phyloP scores from a whole-genome alignment of 2,888 invertebrate genomes.

The Rhaphigaster nebulosa region DNA sequence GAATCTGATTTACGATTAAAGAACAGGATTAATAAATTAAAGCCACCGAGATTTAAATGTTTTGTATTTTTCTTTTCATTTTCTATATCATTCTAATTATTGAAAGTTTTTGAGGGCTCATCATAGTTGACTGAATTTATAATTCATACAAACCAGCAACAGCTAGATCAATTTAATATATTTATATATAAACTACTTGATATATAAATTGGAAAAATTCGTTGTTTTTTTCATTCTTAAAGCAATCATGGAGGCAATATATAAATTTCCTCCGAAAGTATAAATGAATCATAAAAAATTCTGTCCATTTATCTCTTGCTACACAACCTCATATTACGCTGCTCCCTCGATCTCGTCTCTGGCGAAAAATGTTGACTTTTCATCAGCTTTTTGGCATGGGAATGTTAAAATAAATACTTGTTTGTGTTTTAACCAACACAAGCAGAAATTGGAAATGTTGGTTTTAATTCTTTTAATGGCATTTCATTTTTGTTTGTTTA shows the following conservation, averaged over 20 bases:
- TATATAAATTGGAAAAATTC: too few relatives aligned
- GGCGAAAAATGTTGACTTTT: background rate
- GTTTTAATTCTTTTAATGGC: background rate
- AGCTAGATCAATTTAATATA: too few relatives aligned
- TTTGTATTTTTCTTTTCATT: too few relatives aligned
- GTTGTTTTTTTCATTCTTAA: too few relatives aligned
- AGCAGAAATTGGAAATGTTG: background rate
- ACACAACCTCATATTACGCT: background rate
- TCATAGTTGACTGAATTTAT: too few relatives aligned
- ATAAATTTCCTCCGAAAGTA: background rate
- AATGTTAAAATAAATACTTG: background rate
- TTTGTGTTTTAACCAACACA: background rate
- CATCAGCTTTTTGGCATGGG: background rate
- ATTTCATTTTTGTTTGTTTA: background rate
- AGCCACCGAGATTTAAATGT: too few relatives aligned
- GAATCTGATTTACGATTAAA: too few relatives aligned
- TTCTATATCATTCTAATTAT: too few relatives aligned
- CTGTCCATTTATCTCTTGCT: background rate
- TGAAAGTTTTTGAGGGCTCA: too few relatives aligned
- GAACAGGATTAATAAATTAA: too few relatives aligned
- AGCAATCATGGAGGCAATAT: background rate
- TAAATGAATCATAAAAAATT: conserved; percentile 24
- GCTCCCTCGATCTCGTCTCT: background rate
- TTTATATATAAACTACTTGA: too few relatives aligned
- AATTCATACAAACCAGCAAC: too few relatives aligned